Evolutionary conservation across 2,888 invertebrate species (phyloP).

Genomic region (Drosophila lutescens): DNA sequence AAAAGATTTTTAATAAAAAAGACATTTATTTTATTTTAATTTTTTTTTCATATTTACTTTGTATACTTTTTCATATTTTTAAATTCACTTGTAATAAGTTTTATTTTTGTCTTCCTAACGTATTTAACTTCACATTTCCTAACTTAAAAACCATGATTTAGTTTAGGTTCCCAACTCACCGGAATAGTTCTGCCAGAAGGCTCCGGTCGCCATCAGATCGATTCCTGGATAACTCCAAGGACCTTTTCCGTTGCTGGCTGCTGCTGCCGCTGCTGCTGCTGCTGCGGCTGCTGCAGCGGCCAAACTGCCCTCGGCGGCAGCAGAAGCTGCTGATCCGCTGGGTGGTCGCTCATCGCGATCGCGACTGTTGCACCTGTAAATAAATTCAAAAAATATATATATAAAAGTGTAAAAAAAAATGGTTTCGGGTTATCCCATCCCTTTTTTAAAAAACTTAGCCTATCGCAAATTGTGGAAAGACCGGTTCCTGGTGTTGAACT

Average conservation of each 20-base stretch:
- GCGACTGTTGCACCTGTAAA: conserved; percentile 59
- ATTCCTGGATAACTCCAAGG: conserved; percentile 89
- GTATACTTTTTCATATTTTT: too few relatives aligned
- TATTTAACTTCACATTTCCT: too few relatives aligned
- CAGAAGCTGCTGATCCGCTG: conserved; percentile 77
- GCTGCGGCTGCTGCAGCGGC: conserved; percentile 81
- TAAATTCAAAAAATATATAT: neutral
- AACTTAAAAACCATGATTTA: too few relatives aligned
- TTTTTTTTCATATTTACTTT: too few relatives aligned
- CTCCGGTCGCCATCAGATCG: conserved; percentile 93
- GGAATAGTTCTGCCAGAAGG: conserved; percentile 96
- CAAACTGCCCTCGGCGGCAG: conserved; percentile 76
- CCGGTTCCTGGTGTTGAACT: too few relatives aligned
- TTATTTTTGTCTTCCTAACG: too few relatives aligned
- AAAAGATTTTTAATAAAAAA: too few relatives aligned
- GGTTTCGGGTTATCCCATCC: too few relatives aligned
- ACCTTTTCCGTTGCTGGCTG: conserved; percentile 85
- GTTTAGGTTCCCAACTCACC: conserved; percentile 86
- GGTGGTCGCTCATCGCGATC: conserved; percentile 83
- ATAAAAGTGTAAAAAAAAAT: neutral
- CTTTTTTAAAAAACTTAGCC: too few relatives aligned
- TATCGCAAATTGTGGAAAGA: too few relatives aligned
- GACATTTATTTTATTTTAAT: too few relatives aligned
- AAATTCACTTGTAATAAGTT: too few relatives aligned
- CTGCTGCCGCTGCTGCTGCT: conserved; percentile 79